These are phyloP conservation scores for Nymphalis io DNA, from an alignment of 1,140 invertebrate species.

Conservation along the genomic window DNA sequence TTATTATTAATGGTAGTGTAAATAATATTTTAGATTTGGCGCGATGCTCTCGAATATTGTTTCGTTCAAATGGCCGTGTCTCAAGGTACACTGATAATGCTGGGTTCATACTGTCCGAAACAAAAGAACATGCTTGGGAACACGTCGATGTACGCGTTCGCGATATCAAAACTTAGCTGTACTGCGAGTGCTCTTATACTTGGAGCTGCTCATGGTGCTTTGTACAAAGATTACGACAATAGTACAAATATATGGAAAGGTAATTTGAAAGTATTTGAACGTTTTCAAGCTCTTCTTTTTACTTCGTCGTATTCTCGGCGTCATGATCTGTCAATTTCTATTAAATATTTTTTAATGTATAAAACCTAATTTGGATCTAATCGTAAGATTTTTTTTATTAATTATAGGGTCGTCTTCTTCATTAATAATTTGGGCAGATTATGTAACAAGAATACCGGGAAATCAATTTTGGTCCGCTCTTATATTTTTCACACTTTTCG, in stretches of 20 bases:
- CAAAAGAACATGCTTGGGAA: conserved; percentile 50
- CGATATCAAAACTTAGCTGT: conserved; percentile 49
- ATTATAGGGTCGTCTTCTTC: conserved; percentile 58
- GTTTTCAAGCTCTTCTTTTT: too few species aligned
- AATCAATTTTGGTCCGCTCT: conserved; percentile 72
- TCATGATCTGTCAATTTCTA: too few species aligned
- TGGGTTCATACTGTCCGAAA: conserved; percentile 64
- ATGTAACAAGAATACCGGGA: conserved; percentile 59
- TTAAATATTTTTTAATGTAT: too few species aligned
- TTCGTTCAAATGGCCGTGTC: conserved; percentile 61
- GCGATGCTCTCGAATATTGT: conserved; percentile 62
- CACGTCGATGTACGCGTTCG: conserved; percentile 55
- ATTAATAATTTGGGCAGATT: conserved; percentile 68
- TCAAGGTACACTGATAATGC: conserved; percentile 65
- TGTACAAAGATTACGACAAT: conserved; percentile 62
- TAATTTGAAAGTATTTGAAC: conserved; percentile 16
- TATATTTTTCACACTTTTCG: conserved; percentile 66
- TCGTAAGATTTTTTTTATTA: not conserved
- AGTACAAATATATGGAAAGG: conserved; percentile 56
- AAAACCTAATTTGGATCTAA: too few species aligned
- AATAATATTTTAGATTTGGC: conserved; percentile 61
- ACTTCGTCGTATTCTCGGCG: too few species aligned
- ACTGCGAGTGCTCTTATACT: conserved; percentile 53
- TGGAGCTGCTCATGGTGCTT: conserved; percentile 59
- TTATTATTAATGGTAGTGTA: not conserved